Percentiles rank a stretch among this genome's conserved stretches.
Conservation (phyloP, 1,140 invertebrate species). For the Geopemphigus sp. region DNA sequence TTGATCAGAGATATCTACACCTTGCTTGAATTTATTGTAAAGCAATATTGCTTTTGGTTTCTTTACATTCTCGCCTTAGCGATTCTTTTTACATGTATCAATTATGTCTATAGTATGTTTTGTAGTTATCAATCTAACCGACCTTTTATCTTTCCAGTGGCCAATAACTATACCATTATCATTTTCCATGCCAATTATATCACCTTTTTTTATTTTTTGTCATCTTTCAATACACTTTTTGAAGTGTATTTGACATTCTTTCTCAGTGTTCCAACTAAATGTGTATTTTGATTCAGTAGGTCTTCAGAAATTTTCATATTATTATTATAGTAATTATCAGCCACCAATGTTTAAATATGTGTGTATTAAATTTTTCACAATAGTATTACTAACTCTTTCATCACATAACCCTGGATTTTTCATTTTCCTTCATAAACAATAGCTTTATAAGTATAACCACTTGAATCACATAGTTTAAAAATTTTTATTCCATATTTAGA, state of each 20-base stretch:
- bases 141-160: conserved; percentile 53
- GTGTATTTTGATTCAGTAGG: conserved; percentile 43
- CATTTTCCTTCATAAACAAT: conserved; percentile 20
- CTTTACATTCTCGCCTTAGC: conserved; percentile 35
- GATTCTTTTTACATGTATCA: conserved; percentile 41
- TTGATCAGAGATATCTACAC: no score
- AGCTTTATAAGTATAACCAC: conserved; percentile 7
- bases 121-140: conserved; percentile 52
- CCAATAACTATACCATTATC: conserved; percentile 51
- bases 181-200: conserved; percentile 48
- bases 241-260: conserved; percentile 50
- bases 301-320: conserved; percentile 49
- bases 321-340: conserved; percentile 50
- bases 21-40: conserved; percentile 56
- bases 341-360: conserved; percentile 24
- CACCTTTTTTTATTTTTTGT: conserved; percentile 26
- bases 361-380: conserved; percentile 2
- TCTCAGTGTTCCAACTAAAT: conserved; percentile 50
- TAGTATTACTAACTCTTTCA: conserved; percentile 4
- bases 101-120: conserved; percentile 51
- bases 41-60: conserved; percentile 55
- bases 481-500: conserved; percentile 52
- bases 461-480: conserved; percentile 12
- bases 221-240: conserved; percentile 45
- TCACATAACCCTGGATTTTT: conserved; percentile 12